Evolutionary conservation across 2,888 invertebrate species (phyloP).

Genomic region (Nephrotoma appendiculata): DNA sequence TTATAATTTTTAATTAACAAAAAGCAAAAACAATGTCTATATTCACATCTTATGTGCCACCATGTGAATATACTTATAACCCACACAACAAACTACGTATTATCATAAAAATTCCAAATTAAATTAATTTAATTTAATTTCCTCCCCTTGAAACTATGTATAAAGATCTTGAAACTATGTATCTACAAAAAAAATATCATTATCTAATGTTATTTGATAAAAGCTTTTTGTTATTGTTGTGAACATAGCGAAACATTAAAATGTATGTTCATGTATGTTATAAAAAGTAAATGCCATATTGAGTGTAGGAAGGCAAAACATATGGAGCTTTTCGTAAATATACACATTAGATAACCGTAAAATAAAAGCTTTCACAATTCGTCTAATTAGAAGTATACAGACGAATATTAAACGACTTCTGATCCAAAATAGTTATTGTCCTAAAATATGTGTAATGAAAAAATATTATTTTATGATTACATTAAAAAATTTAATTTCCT

Average conservation of each 20-base stretch:
- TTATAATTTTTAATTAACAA: neutral
- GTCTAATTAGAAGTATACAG: neutral
- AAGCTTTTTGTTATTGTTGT: neutral
- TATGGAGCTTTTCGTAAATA: neutral
- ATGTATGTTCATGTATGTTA: neutral
- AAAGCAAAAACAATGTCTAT: neutral
- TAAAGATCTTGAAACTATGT: neutral
- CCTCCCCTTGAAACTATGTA: neutral
- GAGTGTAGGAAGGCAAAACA: neutral
- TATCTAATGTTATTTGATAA: neutral
- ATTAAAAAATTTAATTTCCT: no score
- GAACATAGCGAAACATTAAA: neutral
- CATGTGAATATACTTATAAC: neutral
- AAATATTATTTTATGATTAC: no score
- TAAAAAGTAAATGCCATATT: neutral
- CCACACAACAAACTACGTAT: neutral
- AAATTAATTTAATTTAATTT: neutral
- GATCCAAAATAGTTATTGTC: neutral
- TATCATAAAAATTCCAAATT: neutral
- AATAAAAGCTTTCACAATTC: neutral
- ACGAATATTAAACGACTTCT: neutral
- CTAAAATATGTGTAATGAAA: no score
- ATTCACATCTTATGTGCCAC: neutral
- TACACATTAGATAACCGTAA: neutral
- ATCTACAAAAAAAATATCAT: neutral